A percentile compares a stretch with the other conserved stretches of the same genome.
phyloP scores from a whole-genome alignment of 2,797 vertebrate species.

The Ctenochaetus hawaiiensis region DNA sequence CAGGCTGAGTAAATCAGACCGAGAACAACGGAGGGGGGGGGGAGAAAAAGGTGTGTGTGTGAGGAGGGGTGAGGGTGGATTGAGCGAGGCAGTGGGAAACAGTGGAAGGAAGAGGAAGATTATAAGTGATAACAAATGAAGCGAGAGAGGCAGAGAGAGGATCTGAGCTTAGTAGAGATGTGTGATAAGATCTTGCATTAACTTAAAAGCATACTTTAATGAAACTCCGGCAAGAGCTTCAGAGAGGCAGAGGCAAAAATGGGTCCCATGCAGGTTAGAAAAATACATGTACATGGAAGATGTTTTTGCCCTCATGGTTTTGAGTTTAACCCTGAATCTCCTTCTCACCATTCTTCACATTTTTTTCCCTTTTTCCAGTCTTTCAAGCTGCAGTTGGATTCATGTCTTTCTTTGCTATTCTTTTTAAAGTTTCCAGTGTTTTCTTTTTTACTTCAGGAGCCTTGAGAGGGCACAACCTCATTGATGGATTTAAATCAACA shows the following conservation, averaged over 20 bases:
- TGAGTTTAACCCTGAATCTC: constrained; percentile 19
- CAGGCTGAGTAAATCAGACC: constrained; percentile 70
- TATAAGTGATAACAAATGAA: constrained; percentile 73
- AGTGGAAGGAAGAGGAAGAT: constrained; percentile 72
- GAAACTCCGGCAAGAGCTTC: constrained; percentile 70
- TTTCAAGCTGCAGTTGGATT: constrained; percentile 12
- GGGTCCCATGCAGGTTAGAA: constrained; percentile 59
- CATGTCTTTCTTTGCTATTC: neutral
- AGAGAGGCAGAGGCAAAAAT: constrained; percentile 48
- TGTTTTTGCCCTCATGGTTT: constrained; percentile 38
- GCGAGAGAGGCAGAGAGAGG: constrained; percentile 53
- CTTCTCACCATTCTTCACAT: constrained; percentile 35
- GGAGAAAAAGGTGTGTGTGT: constrained; percentile 48
- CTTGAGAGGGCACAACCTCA: constrained; percentile 31
- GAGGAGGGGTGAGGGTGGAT: constrained; percentile 24
- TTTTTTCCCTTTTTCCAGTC: constrained; percentile 41
- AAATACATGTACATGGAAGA: constrained; percentile 47
- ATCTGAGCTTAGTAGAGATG: constrained; percentile 62
- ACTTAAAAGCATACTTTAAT: constrained; percentile 84
- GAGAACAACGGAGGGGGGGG: constrained; percentile 56
- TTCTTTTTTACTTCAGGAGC: constrained; percentile 19
- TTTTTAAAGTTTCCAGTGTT: constrained; percentile 12
- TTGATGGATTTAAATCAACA: constrained; percentile 40
- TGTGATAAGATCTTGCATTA: constrained; percentile 77
- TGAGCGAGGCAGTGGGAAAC: constrained; percentile 57